Base-by-base conservation (phyloP, 2,113 vertebrate genomes). In the Oriolus oriolus region DNA sequence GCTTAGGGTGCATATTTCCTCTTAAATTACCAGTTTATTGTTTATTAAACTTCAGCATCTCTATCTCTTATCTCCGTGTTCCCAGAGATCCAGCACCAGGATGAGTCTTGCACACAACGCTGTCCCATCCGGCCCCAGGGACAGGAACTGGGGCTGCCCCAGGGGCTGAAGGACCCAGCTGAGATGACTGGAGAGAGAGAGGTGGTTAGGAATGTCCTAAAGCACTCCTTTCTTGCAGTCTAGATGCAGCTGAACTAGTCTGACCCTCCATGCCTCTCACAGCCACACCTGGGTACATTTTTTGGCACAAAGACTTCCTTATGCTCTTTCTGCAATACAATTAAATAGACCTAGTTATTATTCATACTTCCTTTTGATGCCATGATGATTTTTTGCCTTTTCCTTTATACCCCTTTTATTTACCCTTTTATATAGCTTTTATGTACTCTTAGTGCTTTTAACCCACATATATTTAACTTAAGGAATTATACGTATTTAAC, bases 1-100 rank as follows among this genome's bases (percentile, higher is more conserved):
- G 13, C 14, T 42, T 52, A 33, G 27, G 35, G 6, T 60, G 3
- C 39, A 30, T 1, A 31, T 21, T 11, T 78, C 21, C 39, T 59
- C 11, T 33, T 18, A 86, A 64, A 24, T 76, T 42, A 35, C 7
- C 47, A 27, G 10, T 28, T 45, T 39, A 8, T 6, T 57, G 9
- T 31, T 76, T 47, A 35, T 28, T 37, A 64, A 50, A 50, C 17
- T 21, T 64, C 7, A 1, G 21, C 16, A 16, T 13, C 10, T 42
- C 5, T 35, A 16, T 68, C 47, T 87, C 31, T 56, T 31, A 12
- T 10, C 47, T 70, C 16, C 0, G 0, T 26, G 31, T 33, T 54
- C 28, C 35, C 47, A 50, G 65, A 30, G 31, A 57, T 41, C 21
- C 30, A 52, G 75, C 30, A 27, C 9, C 8, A 11, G 30, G 49